phyloP scores from a whole-genome alignment of 2,113 vertebrate genomes.

The Boulengeromyrus knoepffleri region DNA sequence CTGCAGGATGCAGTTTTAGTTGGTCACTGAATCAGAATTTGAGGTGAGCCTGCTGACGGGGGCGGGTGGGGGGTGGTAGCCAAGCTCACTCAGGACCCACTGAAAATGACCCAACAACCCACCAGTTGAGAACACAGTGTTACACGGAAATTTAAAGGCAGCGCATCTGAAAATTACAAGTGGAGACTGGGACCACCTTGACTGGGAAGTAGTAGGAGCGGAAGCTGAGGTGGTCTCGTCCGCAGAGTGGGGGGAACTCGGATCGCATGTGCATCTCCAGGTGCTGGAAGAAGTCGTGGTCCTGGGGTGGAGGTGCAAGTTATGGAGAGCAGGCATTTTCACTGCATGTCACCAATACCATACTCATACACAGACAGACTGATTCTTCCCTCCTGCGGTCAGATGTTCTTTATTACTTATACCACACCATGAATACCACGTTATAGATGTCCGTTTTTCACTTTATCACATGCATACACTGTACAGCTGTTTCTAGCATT shows the following conservation, averaged over 20 bases:
- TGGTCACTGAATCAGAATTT: not conserved
- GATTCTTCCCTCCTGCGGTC: not conserved
- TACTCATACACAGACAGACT: not conserved
- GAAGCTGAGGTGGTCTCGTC: constrained; percentile 94
- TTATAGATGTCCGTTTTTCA: not conserved
- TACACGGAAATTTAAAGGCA: not conserved
- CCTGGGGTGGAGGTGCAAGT: constrained; percentile 53
- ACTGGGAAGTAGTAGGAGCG: constrained; percentile 98
- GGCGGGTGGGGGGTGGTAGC: not conserved
- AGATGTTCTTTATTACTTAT: not conserved
- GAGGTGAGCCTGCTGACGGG: not conserved
- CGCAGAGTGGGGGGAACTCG: constrained; percentile 92
- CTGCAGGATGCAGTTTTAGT: not conserved
- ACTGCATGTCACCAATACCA: not conserved
- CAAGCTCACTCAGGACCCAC: not conserved
- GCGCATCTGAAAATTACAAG: not conserved
- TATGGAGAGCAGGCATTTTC: no score
- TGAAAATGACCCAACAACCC: not conserved
- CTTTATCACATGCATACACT: not conserved
- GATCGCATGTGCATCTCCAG: constrained; percentile 97
- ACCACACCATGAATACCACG: not conserved
- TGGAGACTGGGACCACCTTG: constrained; percentile 62
- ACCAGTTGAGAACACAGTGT: not conserved
- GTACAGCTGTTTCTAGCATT: not conserved
- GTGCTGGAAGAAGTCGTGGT: constrained; percentile 98